Conservation (phyloP, 2,888 invertebrate genomes). For the Lathronympha strigana region DNA sequence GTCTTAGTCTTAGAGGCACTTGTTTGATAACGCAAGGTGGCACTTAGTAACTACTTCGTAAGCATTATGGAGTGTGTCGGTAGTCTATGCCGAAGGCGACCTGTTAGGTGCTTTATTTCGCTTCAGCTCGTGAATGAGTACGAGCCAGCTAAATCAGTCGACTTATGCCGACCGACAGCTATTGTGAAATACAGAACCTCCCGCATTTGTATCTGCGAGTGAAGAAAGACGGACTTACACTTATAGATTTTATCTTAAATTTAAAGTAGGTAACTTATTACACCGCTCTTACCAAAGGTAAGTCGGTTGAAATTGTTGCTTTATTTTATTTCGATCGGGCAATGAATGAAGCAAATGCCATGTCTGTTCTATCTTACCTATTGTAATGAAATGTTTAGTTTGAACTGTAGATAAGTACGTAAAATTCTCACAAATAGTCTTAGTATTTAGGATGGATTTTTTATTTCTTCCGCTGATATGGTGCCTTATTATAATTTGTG, state of each 20-base stretch:
- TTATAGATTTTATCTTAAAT: conserved; percentile 62
- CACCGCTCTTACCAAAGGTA: conserved; percentile 29
- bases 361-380: conserved; percentile 25
- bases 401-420: background rate
- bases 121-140: conserved; percentile 68
- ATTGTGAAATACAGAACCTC: conserved; percentile 60
- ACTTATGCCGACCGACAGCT: conserved; percentile 58
- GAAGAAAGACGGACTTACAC: conserved; percentile 66
- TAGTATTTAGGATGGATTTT: no score
- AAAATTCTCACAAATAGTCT: no score
- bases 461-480: no score
- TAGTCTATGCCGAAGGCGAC: conserved; percentile 63
- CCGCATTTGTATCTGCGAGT: conserved; percentile 60
- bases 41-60: background rate
- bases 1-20: no score
- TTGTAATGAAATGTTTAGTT: conserved; percentile 5
- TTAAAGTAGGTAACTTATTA: conserved; percentile 49
- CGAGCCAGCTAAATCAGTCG: conserved; percentile 65
- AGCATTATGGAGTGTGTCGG: conserved; percentile 32
- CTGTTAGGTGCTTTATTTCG: conserved; percentile 61
- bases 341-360: conserved; percentile 55
- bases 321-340: conserved; percentile 55
- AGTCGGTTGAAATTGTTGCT: conserved; percentile 53
- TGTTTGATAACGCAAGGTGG: conserved; percentile 11
- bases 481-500: no score